These are phyloP conservation scores for Nemoura dubitans DNA, from an alignment of 2,888 invertebrate species.

Conservation along the genomic window DNA sequence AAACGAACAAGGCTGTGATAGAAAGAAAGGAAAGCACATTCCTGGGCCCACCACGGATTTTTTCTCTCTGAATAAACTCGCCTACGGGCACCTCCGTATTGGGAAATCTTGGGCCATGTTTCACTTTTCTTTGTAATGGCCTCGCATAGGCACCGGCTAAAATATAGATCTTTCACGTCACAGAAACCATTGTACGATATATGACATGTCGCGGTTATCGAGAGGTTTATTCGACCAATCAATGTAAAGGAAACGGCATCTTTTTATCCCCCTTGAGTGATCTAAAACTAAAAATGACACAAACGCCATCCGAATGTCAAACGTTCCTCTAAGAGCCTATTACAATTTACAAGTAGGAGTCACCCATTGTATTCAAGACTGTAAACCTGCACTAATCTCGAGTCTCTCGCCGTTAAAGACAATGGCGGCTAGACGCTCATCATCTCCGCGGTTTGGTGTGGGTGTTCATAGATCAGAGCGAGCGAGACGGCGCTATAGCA, in stretches of 20 bases:
- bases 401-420: constrained; percentile 1
- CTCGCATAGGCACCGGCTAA: background rate
- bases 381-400: background rate
- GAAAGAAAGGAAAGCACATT: constrained; percentile 37
- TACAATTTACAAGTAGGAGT: background rate
- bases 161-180: constrained; percentile 7
- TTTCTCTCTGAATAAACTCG: background rate
- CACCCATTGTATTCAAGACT: background rate
- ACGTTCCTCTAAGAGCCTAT: background rate
- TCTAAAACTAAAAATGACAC: background rate
- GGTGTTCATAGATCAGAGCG: constrained; percentile 8
- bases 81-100: constrained; percentile 23
- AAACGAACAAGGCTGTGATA: constrained; percentile 35
- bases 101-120: constrained; percentile 33
- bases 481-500: no score
- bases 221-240: background rate
- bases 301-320: background rate
- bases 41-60: constrained; percentile 34
- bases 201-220: background rate
- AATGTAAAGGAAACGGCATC: background rate
- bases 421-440: background rate
- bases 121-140: constrained; percentile 19
- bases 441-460: constrained; percentile 26
- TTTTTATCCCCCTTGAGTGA: background rate
- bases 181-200: background rate